These are phyloP conservation scores for Eleutherodactylus coqui DNA, from an alignment of 2,797 vertebrate species.

Conservation along the genomic window DNA sequence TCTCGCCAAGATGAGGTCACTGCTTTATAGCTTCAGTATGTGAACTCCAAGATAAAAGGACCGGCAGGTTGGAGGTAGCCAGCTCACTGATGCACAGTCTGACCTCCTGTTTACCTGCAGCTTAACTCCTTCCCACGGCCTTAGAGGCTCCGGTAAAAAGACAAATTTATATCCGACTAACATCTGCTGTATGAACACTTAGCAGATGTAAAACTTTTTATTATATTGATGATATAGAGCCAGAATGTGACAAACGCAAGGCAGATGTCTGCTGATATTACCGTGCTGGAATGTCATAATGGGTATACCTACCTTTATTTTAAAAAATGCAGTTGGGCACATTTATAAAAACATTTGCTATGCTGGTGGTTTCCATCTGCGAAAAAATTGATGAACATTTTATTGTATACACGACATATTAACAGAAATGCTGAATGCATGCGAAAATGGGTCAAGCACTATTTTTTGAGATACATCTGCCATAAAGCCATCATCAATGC, in stretches of 20 bases:
- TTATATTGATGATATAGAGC: neutral
- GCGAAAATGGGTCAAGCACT: no score
- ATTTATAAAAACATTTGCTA: no score
- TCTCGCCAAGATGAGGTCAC: slow-evolving; percentile 74
- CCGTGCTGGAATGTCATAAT: neutral
- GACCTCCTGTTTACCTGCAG: slow-evolving; percentile 24
- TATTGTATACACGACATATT: no score
- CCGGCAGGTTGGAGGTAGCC: slow-evolving; percentile 24
- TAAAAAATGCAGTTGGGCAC: neutral
- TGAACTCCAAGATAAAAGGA: slow-evolving; percentile 47
- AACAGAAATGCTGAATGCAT: no score
- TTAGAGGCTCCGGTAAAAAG: neutral
- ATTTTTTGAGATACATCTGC: no score
- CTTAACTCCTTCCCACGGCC: neutral
- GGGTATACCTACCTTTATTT: neutral
- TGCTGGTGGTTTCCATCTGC: no score
- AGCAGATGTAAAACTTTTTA: slow-evolving; percentile 5
- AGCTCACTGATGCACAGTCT: neutral
- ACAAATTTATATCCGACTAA: neutral
- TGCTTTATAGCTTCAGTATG: slow-evolving; percentile 56
- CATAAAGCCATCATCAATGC: no score
- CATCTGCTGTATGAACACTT: neutral
- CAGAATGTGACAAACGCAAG: neutral
- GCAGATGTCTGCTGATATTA: slow-evolving; percentile 8
- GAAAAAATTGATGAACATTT: no score